A percentile compares a stretch with the other conserved stretches of the same genome.
phyloP scores from a whole-genome alignment of 2,888 invertebrate genomes.

The Acheta domesticus region DNA sequence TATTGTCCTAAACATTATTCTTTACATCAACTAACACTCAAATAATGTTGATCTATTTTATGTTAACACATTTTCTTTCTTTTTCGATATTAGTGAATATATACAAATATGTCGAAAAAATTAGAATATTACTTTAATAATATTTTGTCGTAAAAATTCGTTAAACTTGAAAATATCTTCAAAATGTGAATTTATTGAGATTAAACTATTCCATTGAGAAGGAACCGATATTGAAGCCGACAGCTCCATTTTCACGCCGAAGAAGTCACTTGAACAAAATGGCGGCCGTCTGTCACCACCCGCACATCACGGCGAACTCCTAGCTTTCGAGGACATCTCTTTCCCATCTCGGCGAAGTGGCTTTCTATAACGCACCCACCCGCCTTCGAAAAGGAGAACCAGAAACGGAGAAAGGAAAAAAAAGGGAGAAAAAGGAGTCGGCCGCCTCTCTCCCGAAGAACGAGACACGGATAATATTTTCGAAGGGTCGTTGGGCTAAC shows the following conservation, averaged over 20 bases:
- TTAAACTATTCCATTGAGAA: background rate
- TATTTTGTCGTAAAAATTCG: no score
- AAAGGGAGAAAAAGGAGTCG: background rate
- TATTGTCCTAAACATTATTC: no score
- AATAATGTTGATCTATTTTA: no score
- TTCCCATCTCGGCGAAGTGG: conserved; percentile 1
- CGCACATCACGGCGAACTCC: background rate
- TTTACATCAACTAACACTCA: no score
- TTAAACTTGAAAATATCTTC: no score
- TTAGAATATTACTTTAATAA: no score
- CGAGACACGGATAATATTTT: background rate
- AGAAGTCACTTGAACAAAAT: conserved; percentile 1
- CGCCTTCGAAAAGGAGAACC: background rate
- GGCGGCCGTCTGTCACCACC: conserved; percentile 2
- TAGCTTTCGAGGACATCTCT: background rate
- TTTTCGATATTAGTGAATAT: no score
- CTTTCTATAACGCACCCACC: conserved; percentile 1
- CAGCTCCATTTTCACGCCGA: background rate
- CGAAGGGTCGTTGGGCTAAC: background rate
- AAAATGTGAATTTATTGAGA: no score
- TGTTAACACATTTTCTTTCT: no score
- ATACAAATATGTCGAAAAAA: no score
- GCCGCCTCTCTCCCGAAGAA: background rate
- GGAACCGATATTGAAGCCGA: background rate
- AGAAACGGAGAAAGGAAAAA: background rate